phyloP scores from a whole-genome alignment of 2,888 invertebrate genomes.

The Nasonia oneida region DNA sequence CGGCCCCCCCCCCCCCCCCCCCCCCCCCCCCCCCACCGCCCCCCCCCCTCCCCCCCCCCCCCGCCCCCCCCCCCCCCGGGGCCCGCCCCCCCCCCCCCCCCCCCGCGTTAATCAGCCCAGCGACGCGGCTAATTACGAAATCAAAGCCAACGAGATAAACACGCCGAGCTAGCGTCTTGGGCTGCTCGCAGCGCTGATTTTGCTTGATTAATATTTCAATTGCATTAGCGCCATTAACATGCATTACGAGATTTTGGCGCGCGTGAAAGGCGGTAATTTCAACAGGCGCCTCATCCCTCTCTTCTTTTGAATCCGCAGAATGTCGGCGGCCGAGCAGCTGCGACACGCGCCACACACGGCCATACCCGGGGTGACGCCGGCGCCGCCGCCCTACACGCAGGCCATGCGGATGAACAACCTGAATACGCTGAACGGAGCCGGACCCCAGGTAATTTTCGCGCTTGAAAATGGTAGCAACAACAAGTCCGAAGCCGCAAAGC shows the following conservation, averaged over 20 bases:
- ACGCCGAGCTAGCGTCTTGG: background rate
- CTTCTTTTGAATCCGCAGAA: constrained; percentile 75
- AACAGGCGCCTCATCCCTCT: background rate
- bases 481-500: constrained; percentile 10
- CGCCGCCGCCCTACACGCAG: constrained; percentile 87
- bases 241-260: background rate
- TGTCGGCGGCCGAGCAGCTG: constrained; percentile 85
- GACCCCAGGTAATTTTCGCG: constrained; percentile 80
- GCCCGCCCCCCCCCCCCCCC: too few species aligned
- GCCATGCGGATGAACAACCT: constrained; percentile 80
- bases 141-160: background rate
- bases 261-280: background rate
- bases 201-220: background rate
- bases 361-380: constrained; percentile 89
- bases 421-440: constrained; percentile 79
- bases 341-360: constrained; percentile 79
- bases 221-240: background rate
- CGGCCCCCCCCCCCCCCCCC: too few species aligned
- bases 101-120: background rate
- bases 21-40: too few species aligned
- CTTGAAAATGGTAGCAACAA: background rate
- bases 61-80: too few species aligned
- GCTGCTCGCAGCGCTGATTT: background rate
- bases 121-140: background rate
- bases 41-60: too few species aligned